Evolutionary conservation across 2,888 invertebrate genomes (phyloP).

Genomic region (Zaprionus obscuricornis): DNA sequence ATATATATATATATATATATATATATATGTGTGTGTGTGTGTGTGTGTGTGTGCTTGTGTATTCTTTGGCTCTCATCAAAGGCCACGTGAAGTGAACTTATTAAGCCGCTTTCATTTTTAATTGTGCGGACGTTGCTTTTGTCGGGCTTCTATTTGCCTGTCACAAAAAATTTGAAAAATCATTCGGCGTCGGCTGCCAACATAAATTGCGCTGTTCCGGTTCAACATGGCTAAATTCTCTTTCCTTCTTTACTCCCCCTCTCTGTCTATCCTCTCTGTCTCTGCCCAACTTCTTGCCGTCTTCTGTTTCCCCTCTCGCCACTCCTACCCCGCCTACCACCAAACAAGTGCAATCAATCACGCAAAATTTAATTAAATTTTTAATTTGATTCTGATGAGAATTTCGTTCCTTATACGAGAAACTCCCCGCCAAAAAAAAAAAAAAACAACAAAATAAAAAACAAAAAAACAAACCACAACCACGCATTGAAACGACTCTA

Average conservation of each 20-base stretch:
- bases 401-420: no score
- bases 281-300: background rate
- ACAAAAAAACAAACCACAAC: no score
- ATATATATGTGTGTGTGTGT: no score
- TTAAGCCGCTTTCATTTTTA: conserved; percentile 72
- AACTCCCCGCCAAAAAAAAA: no score
- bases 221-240: no score
- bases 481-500: no score
- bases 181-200: conserved; percentile 47
- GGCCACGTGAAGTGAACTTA: conserved; percentile 57
- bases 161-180: conserved; percentile 55
- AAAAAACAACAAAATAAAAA: no score
- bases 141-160: conserved; percentile 50
- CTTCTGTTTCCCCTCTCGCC: background rate
- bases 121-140: conserved; percentile 60
- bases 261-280: background rate
- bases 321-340: conserved; percentile 6
- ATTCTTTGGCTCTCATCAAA: conserved; percentile 60
- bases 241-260: background rate
- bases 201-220: conserved; percentile 39
- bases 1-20: no score
- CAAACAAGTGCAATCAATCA: conserved; percentile 69
- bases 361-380: conserved; percentile 71
- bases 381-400: conserved; percentile 47
- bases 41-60: no score